Evolutionary conservation across 1,140 invertebrate genomes (phyloP).

Genomic region (Augochlora pura): DNA sequence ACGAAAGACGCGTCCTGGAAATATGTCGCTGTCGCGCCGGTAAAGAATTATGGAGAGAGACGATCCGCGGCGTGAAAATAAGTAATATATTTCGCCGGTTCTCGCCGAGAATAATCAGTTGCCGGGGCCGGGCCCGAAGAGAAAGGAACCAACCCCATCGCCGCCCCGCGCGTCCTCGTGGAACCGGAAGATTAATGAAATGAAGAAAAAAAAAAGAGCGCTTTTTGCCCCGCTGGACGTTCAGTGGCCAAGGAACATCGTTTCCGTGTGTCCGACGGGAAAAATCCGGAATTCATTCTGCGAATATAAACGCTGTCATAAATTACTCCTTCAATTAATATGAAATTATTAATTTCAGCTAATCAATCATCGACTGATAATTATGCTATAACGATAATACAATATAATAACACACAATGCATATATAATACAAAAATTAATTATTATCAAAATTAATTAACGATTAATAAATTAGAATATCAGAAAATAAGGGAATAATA

Average conservation of each 20-base stretch:
- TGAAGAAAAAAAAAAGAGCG: slow-evolving; percentile 28
- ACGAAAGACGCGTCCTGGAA: background rate
- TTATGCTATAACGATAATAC: too few relatives aligned
- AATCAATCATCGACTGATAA: too few relatives aligned
- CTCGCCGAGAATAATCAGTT: slow-evolving; percentile 36
- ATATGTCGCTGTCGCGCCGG: slow-evolving; percentile 8
- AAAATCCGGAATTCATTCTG: slow-evolving; percentile 34
- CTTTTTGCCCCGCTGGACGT: slow-evolving; percentile 14
- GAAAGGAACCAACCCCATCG: slow-evolving; percentile 10
- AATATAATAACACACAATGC: too few relatives aligned
- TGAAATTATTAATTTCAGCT: too few relatives aligned
- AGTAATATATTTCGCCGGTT: slow-evolving; percentile 38
- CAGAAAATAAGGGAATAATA: too few relatives aligned
- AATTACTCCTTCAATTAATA: background rate
- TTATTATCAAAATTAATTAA: too few relatives aligned
- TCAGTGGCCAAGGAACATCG: slow-evolving; percentile 12
- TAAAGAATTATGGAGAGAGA: slow-evolving; percentile 31
- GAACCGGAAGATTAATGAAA: slow-evolving; percentile 37
- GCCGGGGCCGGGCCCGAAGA: background rate
- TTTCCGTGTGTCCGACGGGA: background rate
- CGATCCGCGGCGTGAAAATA: slow-evolving; percentile 30
- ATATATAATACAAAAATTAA: too few relatives aligned
- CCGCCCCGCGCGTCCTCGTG: background rate
- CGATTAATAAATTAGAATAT: too few relatives aligned
- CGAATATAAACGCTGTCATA: slow-evolving; percentile 17